A percentile compares a stretch with the other conserved stretches of the same genome.
Evolutionary conservation across 2,797 vertebrate species (phyloP).

Genomic region (Melanotaenia boesemani): DNA sequence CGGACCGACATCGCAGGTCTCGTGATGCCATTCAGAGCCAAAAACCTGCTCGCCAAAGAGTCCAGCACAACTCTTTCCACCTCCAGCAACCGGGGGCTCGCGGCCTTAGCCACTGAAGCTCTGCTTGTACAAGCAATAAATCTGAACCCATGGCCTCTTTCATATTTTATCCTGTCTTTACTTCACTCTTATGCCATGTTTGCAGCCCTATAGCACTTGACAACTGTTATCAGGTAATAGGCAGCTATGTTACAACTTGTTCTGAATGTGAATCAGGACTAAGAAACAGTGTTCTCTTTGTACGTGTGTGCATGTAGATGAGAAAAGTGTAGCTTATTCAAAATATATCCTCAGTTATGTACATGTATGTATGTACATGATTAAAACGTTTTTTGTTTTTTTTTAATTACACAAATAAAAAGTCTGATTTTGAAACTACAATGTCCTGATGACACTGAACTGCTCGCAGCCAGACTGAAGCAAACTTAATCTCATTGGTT

Average conservation of each 20-base stretch:
- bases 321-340: slow-evolving; percentile 28
- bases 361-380: slow-evolving; percentile 23
- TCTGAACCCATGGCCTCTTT: no score
- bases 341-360: slow-evolving; percentile 25
- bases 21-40: slow-evolving; percentile 88
- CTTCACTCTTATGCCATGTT: neutral
- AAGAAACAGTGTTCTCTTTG: slow-evolving; percentile 20
- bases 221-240: slow-evolving; percentile 15
- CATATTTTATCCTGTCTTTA: no score
- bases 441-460: slow-evolving; percentile 20
- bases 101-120: slow-evolving; percentile 87
- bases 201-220: no score
- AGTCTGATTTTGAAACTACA: neutral
- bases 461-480: slow-evolving; percentile 8
- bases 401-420: neutral
- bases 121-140: neutral
- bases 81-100: slow-evolving; percentile 92
- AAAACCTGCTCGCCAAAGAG: slow-evolving; percentile 85
- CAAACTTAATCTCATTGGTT: slow-evolving; percentile 34
- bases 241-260: slow-evolving; percentile 49
- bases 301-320: slow-evolving; percentile 31
- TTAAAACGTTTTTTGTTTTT: slow-evolving; percentile 19
- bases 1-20: slow-evolving; percentile 79
- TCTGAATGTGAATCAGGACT: slow-evolving; percentile 27
- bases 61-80: slow-evolving; percentile 75